These are phyloP conservation scores for Galeopterus variegatus DNA, from an alignment of 2,113 vertebrate genomes.

Conservation along the genomic window DNA sequence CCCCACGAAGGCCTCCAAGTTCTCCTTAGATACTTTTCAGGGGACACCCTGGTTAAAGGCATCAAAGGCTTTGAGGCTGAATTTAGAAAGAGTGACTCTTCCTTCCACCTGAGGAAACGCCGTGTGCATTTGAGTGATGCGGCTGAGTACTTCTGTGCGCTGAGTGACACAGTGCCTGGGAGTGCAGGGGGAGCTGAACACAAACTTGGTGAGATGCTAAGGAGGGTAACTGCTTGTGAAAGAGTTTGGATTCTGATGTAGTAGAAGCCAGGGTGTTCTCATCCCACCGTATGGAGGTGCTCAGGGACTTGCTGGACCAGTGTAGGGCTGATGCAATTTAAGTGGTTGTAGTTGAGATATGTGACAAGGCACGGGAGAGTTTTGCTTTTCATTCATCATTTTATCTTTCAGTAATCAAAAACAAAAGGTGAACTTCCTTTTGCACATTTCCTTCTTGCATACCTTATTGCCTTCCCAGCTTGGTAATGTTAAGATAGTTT, in stretches of 20 bases:
- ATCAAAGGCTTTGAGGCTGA: slow-evolving; percentile 41
- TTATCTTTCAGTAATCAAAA: neutral
- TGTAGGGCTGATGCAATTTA: neutral
- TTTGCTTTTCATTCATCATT: neutral
- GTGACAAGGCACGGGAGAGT: neutral
- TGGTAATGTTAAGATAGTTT: neutral
- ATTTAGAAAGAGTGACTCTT: neutral
- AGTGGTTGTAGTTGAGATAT: neutral
- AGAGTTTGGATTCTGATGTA: neutral
- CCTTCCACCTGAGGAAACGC: slow-evolving; percentile 67
- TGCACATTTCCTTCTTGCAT: neutral
- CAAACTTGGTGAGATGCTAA: neutral
- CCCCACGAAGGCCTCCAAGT: neutral
- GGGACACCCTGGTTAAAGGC: neutral
- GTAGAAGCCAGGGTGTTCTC: neutral
- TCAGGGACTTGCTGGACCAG: neutral
- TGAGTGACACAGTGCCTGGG: neutral
- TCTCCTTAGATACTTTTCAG: slow-evolving; percentile 38
- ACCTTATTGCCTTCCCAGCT: neutral
- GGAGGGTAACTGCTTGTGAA: neutral
- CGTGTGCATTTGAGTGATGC: neutral
- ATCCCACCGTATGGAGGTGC: neutral
- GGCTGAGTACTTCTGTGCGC: neutral
- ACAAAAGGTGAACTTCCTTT: neutral
- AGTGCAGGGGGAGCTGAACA: neutral